Evolutionary conservation across 2,888 invertebrate species (phyloP).

Genomic region (Drosophila vallismaia): DNA sequence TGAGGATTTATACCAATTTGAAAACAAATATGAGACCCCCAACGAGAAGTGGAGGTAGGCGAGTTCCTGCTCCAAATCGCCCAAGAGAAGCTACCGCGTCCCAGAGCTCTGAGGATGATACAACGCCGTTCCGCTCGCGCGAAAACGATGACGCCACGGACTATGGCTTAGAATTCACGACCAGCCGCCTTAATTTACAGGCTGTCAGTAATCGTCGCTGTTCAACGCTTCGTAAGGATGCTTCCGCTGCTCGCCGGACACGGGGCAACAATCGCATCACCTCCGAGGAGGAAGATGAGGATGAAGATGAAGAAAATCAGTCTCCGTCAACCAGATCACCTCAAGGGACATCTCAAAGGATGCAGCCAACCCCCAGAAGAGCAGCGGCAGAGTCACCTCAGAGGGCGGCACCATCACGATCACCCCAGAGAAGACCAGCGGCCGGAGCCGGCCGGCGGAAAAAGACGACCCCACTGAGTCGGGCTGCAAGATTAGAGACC

Average conservation of each 20-base stretch:
- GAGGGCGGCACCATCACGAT: background rate
- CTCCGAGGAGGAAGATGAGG: slow-evolving; percentile 6
- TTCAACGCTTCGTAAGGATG: slow-evolving; percentile 49
- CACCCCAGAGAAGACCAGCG: background rate
- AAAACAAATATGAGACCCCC: background rate
- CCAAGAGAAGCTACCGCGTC: background rate
- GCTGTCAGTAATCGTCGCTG: slow-evolving; percentile 15
- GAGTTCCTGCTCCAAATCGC: background rate
- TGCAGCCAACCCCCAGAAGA: background rate
- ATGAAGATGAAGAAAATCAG: slow-evolving; percentile 22
- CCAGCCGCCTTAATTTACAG: slow-evolving; percentile 29
- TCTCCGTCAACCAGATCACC: background rate
- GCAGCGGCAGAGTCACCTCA: no score
- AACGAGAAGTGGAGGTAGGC: background rate
- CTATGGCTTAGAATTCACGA: slow-evolving; percentile 61
- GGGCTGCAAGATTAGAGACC: background rate
- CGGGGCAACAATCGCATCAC: background rate
- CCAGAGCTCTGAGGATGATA: slow-evolving; percentile 3
- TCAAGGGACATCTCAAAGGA: background rate
- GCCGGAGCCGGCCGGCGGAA: slow-evolving; percentile 38
- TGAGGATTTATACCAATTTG: background rate
- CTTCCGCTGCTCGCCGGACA: background rate
- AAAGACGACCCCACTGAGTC: slow-evolving; percentile 23
- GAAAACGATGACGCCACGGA: slow-evolving; percentile 43
- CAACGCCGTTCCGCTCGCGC: slow-evolving; percentile 41